Evolutionary conservation across 2,888 invertebrate genomes (phyloP), one percentile per base, ranked within the genome.

Genomic region (Danaus chrysippus): DNA sequence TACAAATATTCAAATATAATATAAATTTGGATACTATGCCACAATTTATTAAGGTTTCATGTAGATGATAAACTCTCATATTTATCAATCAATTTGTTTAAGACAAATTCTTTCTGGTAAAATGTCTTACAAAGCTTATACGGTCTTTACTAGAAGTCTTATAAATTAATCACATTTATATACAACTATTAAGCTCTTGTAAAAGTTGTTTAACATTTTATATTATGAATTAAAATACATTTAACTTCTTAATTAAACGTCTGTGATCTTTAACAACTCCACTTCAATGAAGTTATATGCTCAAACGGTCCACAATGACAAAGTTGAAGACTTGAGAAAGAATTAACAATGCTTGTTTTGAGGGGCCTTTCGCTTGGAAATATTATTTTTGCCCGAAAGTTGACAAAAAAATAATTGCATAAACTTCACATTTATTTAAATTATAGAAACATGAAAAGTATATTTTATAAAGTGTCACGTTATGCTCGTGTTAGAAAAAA

Each of bases 271-370:
- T 76, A 88, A 89, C 86, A 89, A 89, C 87, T 85, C 86, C 83
- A 87, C 88, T 90, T 90, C 87, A 89, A 89, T 90, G 88, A 88
- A 89, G 86, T 90, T 89, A 82, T 82, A 79, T 84, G 81, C 87
- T 89, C 86, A 88, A 87, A 86, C 84, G 83, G 84, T 84, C 84
- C 84, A 81, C 85, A 87, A 90, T 86, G 86, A 83, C 80, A 76
- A 77, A 88, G 86, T 90, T 88, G 73, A 80, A 70, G 76, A 83
- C 82, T 86, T 84, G 79, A 82, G 83, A 83, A 89, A 89, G 88
- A 88, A 88, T 88, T 89, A 88, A 89, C 89, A 89, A 88, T 87
- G 86, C 86, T 86, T 86, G 85, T 87, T 88, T 85, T 81, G 83
- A 84, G 82, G 82, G 85, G 83, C 77, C 80, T 70, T 75, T 76